Evolutionary conservation across 2,113 vertebrate genomes (phyloP).

Genomic region (Neomonachus schauinslandi): DNA sequence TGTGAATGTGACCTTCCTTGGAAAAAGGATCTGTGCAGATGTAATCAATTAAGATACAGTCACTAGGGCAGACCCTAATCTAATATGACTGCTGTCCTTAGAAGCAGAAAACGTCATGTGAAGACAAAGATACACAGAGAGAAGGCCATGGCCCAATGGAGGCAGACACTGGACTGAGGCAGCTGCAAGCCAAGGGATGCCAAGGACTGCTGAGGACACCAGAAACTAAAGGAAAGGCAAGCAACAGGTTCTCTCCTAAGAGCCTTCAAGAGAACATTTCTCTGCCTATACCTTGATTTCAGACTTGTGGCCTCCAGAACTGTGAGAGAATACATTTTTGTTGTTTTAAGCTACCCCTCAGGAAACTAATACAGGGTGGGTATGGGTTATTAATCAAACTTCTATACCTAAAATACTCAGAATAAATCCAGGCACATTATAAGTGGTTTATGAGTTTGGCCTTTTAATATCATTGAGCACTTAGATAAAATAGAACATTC

Average conservation of each 20-base stretch:
- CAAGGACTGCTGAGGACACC: neutral
- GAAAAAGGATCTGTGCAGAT: neutral
- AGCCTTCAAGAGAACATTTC: neutral
- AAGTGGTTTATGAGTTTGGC: neutral
- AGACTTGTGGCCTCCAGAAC: neutral
- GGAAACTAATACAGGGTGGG: neutral
- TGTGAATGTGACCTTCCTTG: neutral
- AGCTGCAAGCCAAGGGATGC: neutral
- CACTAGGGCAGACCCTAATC: neutral
- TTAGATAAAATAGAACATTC: neutral
- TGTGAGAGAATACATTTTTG: neutral
- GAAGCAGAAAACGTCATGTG: neutral
- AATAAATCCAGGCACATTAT: neutral
- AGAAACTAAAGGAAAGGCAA: neutral
- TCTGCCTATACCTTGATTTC: neutral
- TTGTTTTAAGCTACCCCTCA: neutral
- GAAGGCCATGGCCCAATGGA: neutral
- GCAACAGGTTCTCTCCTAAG: neutral
- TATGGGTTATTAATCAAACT: neutral
- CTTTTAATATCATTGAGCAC: neutral
- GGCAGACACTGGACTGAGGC: neutral
- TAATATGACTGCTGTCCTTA: neutral
- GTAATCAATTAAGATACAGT: neutral
- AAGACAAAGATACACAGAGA: neutral
- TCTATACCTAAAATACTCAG: neutral